Evolutionary conservation across 2,888 invertebrate genomes (phyloP), one percentile per base, ranked within the genome.

Genomic region (Drosophila paramelanica): DNA sequence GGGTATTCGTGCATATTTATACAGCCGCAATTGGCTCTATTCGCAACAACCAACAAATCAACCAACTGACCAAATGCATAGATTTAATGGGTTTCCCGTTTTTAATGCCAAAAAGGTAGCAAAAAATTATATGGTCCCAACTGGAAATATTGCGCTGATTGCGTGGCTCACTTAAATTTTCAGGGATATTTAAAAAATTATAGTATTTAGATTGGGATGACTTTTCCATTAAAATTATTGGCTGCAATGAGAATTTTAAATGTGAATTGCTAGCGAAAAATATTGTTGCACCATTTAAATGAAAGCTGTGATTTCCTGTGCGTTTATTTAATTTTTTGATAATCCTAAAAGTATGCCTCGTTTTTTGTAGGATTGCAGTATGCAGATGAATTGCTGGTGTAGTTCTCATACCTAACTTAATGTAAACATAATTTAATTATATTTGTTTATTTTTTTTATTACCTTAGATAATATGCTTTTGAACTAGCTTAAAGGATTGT

Each of bases 1-100:
- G 17, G 27, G 27, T n/a, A 43, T 20, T 20, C 20, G 20, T 43
- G 23, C 6, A 43, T 5, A 25, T 33, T 14, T 14, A 11, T 25
- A 6, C 47, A 65, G 42, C 65, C 65, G 42, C 66, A 65, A 43
- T 55, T 14, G 53, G 8, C 36, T 53, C 41, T 36, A 64, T 65
- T 39, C 25, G 25, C 31, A 64, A 47, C 65, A 55, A 49, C 47
- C 36, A 36, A 55, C 65, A 66, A 66, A 66, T 66, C 55, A 53
- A 13, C 6, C 38, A 65, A 65, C 47, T 55, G 55, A 31, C 46
- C 65, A 66, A 64, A 31, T 45, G 31, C 51, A 64, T 45, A 50
- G 43, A 51, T 61, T 64, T 51, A 5, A 50, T 61, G 51, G 25
- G 51, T 31, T 39, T 50, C n/a, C 13, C 38, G 33, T 58, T 59